Base-by-base conservation (phyloP, 2,113 vertebrate species). In the Poicephalus meyeri region DNA sequence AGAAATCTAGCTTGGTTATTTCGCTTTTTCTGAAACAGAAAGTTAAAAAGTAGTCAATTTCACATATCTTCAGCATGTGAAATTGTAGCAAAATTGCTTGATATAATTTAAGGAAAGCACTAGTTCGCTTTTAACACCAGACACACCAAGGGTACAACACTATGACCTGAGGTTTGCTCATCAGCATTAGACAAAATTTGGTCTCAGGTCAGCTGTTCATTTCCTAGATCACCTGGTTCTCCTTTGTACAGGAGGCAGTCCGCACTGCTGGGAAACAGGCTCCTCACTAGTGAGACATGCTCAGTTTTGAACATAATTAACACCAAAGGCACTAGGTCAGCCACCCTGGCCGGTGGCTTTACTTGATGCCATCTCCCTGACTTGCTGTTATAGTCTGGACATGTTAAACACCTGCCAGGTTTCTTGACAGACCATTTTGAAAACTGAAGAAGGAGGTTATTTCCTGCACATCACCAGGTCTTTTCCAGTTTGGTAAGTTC, bases 211-310 rank as follows among this genome's bases (percentile, higher is more conserved):
- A 94, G 55, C 33, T 52, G 16, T 52, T 95, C 65, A 39, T 58
- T 91, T 87, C 66, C 61, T 16, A 49, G 41, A 68, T 25, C 42
- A 80, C 4, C 10, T 39, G 68, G 60, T 35, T 68, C 12, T 44
- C 23, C 49, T 78, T 53, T 42, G 25, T 33, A 46, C 1, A 4
- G 39, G 41, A 18, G 13, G 70, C 47, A 90, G 46, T 60, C 20
- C 0, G 5, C 26, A 25, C 0, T 5, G 56, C 65, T 44, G 44
- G 68, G 42, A 81, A 18, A n/a, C 65, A 81, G 31, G 20, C 13
- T 68, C 33, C 60, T 92, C 0, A 1, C 55, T 42, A 44, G 35
- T 4, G 39, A 82, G 44, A 37, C 24, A 41, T 0, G 0, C 8
- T 71, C 6, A 20, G 24, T 70, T 86, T 68, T 80, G 3, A 19